Percentiles rank a stretch among this genome's conserved stretches.
These are phyloP conservation scores for Drosophila pruinosa DNA, from an alignment of 1,140 invertebrate genomes.

Conservation along the genomic window DNA sequence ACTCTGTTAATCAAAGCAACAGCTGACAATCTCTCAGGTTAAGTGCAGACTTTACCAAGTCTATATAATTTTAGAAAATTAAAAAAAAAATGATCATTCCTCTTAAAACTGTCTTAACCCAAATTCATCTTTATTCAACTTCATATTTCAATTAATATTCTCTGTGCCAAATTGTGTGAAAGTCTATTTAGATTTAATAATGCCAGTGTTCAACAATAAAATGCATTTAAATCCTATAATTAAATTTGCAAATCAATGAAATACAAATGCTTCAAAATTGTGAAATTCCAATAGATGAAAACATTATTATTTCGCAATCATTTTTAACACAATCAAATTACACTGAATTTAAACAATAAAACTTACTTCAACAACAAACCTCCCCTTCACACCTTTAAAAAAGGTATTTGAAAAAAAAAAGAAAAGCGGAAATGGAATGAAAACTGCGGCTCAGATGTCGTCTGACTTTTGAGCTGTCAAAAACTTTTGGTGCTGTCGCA, in stretches of 20 bases:
- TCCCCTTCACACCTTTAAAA: not conserved
- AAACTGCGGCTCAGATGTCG: constrained; percentile 66
- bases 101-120: no score
- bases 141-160: not conserved
- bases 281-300: not conserved
- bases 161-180: not conserved
- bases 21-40: no score
- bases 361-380: not conserved
- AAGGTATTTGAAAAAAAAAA: constrained; percentile 16
- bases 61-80: no score
- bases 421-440: constrained; percentile 4
- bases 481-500: constrained; percentile 56
- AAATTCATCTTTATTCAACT: no score
- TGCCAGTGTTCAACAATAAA: not conserved
- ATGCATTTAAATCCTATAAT: not conserved
- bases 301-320: no score
- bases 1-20: no score
- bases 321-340: not conserved
- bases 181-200: not conserved
- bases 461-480: constrained; percentile 69
- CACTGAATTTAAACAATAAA: not conserved
- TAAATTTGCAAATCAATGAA: not conserved
- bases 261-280: not conserved
- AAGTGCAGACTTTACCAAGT: no score
- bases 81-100: no score